These are phyloP conservation scores for Forbesichthys agassizii DNA, from an alignment of 2,113 vertebrate species.

Conservation along the genomic window DNA sequence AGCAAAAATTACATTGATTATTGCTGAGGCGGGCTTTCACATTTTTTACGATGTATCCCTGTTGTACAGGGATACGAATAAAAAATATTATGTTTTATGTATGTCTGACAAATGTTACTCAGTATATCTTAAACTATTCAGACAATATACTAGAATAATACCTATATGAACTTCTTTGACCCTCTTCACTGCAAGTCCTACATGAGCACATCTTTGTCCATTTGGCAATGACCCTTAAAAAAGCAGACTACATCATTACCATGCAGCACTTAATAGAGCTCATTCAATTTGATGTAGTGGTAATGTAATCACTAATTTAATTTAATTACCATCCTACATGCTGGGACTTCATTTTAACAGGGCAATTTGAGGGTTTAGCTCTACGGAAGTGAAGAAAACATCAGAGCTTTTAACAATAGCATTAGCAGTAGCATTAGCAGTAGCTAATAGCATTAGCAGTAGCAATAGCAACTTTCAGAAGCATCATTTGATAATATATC, in stretches of 20 bases:
- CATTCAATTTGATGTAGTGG: conserved; percentile 60
- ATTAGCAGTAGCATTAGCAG: no score
- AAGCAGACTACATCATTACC: conserved; percentile 50
- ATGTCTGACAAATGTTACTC: no score
- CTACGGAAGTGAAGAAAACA: conserved; percentile 45
- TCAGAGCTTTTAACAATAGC: conserved; percentile 53
- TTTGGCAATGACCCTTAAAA: conserved; percentile 57
- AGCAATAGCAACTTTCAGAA: conserved; percentile 58
- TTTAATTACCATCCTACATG: conserved; percentile 62
- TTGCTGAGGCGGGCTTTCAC: no score
- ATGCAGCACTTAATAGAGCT: conserved; percentile 53
- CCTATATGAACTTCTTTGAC: no score
- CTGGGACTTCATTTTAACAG: conserved; percentile 63
- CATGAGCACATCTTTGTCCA: conserved; percentile 38
- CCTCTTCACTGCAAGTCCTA: conserved; percentile 8
- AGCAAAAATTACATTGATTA: no score
- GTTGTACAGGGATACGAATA: no score
- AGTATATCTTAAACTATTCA: no score
- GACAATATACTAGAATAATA: no score
- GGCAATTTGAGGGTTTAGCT: conserved; percentile 61
- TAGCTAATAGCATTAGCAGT: no score
- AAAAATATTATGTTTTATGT: no score
- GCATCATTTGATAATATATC: conserved; percentile 30
- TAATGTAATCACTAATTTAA: conserved; percentile 68
- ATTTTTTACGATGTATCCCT: no score